Evolutionary conservation across 2,888 invertebrate genomes (phyloP), one percentile per base, ranked within the genome.

Genomic region (Branchipolynoe longqiensis): DNA sequence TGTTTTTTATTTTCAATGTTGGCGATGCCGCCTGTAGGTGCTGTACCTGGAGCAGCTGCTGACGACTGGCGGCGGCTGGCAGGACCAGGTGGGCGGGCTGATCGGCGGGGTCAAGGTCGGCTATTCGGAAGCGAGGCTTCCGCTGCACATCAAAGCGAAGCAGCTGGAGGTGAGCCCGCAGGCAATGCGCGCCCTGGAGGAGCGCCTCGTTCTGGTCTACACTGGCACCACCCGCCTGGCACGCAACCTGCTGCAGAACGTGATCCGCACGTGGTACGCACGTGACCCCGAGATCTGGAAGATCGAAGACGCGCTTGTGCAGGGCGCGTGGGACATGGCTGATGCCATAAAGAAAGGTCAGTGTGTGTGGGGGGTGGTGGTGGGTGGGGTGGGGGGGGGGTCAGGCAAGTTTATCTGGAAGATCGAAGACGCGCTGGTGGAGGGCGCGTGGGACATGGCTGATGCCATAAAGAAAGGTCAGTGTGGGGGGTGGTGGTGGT

Each of bases 11-110:
- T n/a, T n/a, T n/a, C n/a, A n/a, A n/a, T n/a, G n/a, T n/a, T n/a
- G n/a, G n/a, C n/a, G n/a, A n/a, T n/a, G n/a, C n/a, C n/a, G n/a
- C n/a, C 81, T 89, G 0, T 87, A 95, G 94, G 94, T 95, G 1
- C 89, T 95, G 22, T 92, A 94, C 87, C 91, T 95, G 40, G 95
- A 95, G 88, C 95, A 95, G 89, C 89, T 95, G 88, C 90, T 95
- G 89, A 95, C 95, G 1, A 94, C 95, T 8, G 95, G 95, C 2
- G 95, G 95, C 0, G 95, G 95, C 0, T 95, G 95, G 95, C 95
- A 95, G 90, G 95, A 95, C 90, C 94, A 94, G 90, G 93, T 95
- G 0, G 95, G 95, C 28, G 95, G 95, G 0, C 89, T 95, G 18
- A 84, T 81, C 54, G 94, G 93, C 0, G 95, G 95, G 0, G 88